phyloP scores from a whole-genome alignment of 1,140 invertebrate species.

The Trachymyrmex cornetzi region DNA sequence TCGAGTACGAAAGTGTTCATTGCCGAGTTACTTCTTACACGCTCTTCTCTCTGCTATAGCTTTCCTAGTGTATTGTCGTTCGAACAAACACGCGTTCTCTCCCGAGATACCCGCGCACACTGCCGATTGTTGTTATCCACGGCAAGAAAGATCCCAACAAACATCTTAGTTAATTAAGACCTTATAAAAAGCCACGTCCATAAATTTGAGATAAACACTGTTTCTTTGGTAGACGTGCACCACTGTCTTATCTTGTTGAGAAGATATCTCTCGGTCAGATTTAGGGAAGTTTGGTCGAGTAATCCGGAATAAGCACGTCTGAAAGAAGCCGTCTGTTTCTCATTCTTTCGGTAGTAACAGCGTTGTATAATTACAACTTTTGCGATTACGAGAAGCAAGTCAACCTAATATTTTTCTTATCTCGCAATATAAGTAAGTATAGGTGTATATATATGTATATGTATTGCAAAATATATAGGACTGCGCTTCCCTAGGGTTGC shows the following conservation, averaged over 20 bases:
- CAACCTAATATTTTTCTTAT: constrained; percentile 67
- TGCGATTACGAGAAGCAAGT: constrained; percentile 52
- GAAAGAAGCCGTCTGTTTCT: background rate
- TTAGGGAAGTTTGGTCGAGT: constrained; percentile 4
- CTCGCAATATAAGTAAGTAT: constrained; percentile 18
- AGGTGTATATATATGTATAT: background rate
- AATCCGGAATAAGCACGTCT: background rate
- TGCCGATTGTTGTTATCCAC: constrained; percentile 57
- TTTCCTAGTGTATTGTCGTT: constrained; percentile 5
- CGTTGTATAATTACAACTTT: constrained; percentile 72
- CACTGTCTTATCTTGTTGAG: constrained; percentile 31
- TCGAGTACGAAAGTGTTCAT: constrained; percentile 50
- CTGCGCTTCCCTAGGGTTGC: constrained; percentile 1
- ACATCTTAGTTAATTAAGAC: constrained; percentile 51
- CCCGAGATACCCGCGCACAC: background rate
- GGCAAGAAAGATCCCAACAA: constrained; percentile 9
- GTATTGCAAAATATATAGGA: background rate
- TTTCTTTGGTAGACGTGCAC: constrained; percentile 7
- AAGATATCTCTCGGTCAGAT: constrained; percentile 58
- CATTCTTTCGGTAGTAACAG: constrained; percentile 67
- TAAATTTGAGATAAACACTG: constrained; percentile 43
- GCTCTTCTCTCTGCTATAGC: background rate
- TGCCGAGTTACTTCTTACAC: constrained; percentile 50
- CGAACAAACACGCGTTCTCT: background rate
- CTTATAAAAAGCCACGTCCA: constrained; percentile 41